phyloP scores from a whole-genome alignment of 2,888 invertebrate species.

The Junonia oenone region DNA sequence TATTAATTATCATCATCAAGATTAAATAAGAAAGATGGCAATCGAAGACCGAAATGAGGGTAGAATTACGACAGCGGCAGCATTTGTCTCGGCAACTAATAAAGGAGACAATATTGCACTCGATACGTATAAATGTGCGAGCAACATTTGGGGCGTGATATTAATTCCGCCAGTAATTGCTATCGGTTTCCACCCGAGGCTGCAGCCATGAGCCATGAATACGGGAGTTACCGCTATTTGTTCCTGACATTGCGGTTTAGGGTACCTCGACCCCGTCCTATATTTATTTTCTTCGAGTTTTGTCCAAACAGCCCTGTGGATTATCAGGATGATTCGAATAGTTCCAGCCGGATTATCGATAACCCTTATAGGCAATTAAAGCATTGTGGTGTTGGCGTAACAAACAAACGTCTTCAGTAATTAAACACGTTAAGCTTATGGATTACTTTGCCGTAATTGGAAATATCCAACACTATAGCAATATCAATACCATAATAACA shows the following conservation, averaged over 20 bases:
- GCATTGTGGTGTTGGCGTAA: constrained; percentile 39
- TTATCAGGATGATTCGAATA: constrained; percentile 57
- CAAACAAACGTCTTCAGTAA: neutral
- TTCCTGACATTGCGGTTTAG: constrained; percentile 77
- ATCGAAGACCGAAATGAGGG: constrained; percentile 62
- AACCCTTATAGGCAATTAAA: constrained; percentile 50
- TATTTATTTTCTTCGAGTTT: constrained; percentile 76
- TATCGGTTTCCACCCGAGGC: constrained; percentile 73
- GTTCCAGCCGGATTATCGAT: constrained; percentile 46
- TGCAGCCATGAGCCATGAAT: constrained; percentile 78
- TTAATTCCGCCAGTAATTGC: constrained; percentile 79
- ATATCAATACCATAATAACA: neutral
- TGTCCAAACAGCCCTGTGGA: constrained; percentile 59
- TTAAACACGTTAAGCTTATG: neutral
- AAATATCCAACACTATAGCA: neutral
- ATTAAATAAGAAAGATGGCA: constrained; percentile 70
- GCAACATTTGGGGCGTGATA: constrained; percentile 78
- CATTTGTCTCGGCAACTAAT: constrained; percentile 76
- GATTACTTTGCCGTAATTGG: neutral
- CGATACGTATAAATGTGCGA: constrained; percentile 77
- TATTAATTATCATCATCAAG: constrained; percentile 67
- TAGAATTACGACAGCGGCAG: constrained; percentile 62
- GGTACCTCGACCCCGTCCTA: constrained; percentile 62
- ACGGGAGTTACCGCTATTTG: constrained; percentile 78
- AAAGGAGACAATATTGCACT: constrained; percentile 80